These are phyloP conservation scores for Oreochromis aureus DNA, from an alignment of 2,113 vertebrate genomes.

Conservation along the genomic window DNA sequence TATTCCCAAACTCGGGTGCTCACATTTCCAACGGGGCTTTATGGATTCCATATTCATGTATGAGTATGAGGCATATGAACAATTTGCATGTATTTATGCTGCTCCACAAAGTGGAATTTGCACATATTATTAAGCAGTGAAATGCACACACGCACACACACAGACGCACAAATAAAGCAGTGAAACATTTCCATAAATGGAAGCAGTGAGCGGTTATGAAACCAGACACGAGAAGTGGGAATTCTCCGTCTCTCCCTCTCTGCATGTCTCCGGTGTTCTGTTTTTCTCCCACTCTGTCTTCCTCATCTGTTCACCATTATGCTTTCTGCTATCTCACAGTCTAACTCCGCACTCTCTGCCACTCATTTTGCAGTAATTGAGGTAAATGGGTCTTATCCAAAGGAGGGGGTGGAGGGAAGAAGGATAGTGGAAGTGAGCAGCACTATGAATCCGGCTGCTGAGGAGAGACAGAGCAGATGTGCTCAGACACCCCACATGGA, in stretches of 20 bases:
- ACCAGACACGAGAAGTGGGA: slow-evolving; percentile 46
- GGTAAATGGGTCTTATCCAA: slow-evolving; percentile 46
- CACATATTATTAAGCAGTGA: slow-evolving; percentile 15
- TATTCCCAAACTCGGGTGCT: neutral
- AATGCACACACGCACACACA: neutral
- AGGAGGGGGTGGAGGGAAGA: neutral
- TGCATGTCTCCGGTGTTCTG: slow-evolving; percentile 18
- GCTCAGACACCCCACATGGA: slow-evolving; percentile 21
- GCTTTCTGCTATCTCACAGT: slow-evolving; percentile 38
- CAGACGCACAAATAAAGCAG: slow-evolving; percentile 9
- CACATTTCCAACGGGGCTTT: neutral
- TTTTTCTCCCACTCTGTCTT: slow-evolving; percentile 34
- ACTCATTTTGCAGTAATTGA: slow-evolving; percentile 35
- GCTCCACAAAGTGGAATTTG: slow-evolving; percentile 18
- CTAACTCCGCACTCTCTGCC: slow-evolving; percentile 1
- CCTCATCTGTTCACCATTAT: slow-evolving; percentile 59
- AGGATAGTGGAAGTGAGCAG: neutral
- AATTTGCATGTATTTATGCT: slow-evolving; percentile 29
- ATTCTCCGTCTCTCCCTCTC: neutral
- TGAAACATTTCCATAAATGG: slow-evolving; percentile 52
- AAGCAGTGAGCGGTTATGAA: slow-evolving; percentile 48
- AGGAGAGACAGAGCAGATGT: slow-evolving; percentile 47
- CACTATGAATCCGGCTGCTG: slow-evolving; percentile 18
- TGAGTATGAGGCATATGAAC: neutral
- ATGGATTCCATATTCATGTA: neutral